Evolutionary conservation across 2,797 vertebrate species (phyloP).

Genomic region (Gobionotothen gibberifrons): DNA sequence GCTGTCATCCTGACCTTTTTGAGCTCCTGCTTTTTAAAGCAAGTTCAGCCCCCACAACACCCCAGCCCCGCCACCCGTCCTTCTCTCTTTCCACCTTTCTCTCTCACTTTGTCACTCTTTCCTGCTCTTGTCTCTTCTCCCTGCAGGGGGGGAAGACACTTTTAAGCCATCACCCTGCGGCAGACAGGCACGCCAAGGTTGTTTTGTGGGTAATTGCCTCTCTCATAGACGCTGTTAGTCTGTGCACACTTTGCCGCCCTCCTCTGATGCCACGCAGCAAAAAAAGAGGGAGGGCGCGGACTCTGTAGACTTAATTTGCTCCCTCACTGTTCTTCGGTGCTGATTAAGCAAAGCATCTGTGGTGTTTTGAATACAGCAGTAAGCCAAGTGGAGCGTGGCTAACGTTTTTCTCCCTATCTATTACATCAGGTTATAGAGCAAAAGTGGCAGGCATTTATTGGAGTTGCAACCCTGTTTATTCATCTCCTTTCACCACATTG

Average conservation of each 20-base stretch:
- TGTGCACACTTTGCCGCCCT: conserved; percentile 64
- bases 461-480: conserved; percentile 52
- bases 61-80: conserved; percentile 52
- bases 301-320: conserved; percentile 81
- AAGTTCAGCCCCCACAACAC: conserved; percentile 59
- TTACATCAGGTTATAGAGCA: conserved; percentile 70
- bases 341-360: conserved; percentile 80
- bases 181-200: conserved; percentile 82
- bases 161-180: conserved; percentile 79
- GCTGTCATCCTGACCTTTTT: conserved; percentile 87
- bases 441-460: conserved; percentile 65
- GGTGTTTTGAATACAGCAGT: conserved; percentile 75
- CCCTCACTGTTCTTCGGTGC: conserved; percentile 78
- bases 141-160: conserved; percentile 74
- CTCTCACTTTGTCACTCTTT: conserved; percentile 76
- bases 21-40: conserved; percentile 78
- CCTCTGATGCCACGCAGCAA: conserved; percentile 68
- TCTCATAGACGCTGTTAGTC: conserved; percentile 75
- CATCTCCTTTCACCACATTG: conserved; percentile 36
- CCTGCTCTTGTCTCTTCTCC: conserved; percentile 70
- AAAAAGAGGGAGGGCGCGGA: conserved; percentile 70
- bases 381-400: conserved; percentile 74
- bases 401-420: conserved; percentile 58
- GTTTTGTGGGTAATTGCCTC: conserved; percentile 86
- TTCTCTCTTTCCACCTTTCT: conserved; percentile 71